Evolutionary conservation across 2,113 vertebrate species (phyloP).

Genomic region (Hyla sarda): DNA sequence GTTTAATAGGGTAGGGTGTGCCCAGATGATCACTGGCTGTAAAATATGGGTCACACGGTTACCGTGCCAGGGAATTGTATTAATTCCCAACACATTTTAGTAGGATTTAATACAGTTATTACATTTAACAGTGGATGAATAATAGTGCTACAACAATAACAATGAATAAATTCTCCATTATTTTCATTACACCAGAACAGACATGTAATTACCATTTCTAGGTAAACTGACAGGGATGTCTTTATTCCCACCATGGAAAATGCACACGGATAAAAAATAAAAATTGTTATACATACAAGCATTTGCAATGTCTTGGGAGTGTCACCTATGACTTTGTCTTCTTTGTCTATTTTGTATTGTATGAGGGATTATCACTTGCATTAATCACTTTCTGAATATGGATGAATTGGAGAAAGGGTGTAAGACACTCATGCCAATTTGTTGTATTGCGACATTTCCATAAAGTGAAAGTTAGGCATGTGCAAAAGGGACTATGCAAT

Average conservation of each 20-base stretch:
- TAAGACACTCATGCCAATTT: neutral
- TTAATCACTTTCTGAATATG: neutral
- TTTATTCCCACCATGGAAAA: conserved; percentile 19
- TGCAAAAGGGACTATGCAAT: neutral
- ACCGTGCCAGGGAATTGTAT: neutral
- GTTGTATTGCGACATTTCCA: neutral
- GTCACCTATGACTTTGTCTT: conserved; percentile 4
- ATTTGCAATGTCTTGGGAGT: neutral
- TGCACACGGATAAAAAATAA: neutral
- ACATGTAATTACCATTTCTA: neutral
- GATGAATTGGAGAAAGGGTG: neutral
- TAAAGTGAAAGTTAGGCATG: neutral
- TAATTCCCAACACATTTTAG: neutral
- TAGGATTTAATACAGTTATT: conserved; percentile 3
- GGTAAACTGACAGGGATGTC: neutral
- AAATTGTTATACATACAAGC: neutral
- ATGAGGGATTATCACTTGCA: neutral
- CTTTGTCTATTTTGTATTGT: conserved; percentile 5
- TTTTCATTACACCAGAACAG: neutral
- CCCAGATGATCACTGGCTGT: neutral
- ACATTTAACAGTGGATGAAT: neutral
- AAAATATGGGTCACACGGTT: conserved; percentile 26
- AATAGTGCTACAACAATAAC: neutral
- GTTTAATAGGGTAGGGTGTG: conserved; percentile 1
- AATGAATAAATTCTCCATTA: neutral